These are phyloP conservation scores for Orthosia incerta DNA, from an alignment of 2,888 invertebrate species.

Conservation along the genomic window DNA sequence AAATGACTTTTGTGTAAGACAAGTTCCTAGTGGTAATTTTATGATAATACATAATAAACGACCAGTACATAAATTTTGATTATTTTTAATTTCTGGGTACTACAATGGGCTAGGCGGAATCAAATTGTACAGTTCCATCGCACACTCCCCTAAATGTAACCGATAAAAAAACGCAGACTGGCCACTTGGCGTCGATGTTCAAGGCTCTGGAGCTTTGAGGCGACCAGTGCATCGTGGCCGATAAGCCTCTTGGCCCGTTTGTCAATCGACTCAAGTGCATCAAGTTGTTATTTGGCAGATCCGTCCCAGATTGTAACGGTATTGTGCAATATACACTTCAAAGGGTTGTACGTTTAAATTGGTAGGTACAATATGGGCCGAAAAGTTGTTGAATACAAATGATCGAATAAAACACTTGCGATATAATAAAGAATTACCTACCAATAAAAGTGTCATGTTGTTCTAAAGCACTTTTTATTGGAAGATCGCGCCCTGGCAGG, in stretches of 20 bases:
- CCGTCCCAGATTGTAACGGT: background rate
- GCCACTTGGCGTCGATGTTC: too few relatives aligned
- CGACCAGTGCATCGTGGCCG: too few relatives aligned
- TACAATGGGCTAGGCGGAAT: too few relatives aligned
- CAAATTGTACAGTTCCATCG: too few relatives aligned
- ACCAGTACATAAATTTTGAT: background rate
- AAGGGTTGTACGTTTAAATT: background rate
- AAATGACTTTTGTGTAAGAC: background rate
- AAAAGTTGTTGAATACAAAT: conserved; percentile 30
- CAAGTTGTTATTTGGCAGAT: too few relatives aligned
- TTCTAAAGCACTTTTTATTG: conserved; percentile 55
- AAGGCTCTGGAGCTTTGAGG: too few relatives aligned
- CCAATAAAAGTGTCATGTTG: conserved; percentile 60
- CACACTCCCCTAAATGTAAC: too few relatives aligned
- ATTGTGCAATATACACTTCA: background rate
- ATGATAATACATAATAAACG: too few relatives aligned
- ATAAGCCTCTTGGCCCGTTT: too few relatives aligned
- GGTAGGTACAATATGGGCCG: background rate
- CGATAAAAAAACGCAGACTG: too few relatives aligned
- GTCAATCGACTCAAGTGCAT: too few relatives aligned
- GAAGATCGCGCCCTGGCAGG: conserved; percentile 51
- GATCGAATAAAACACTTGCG: conserved; percentile 27
- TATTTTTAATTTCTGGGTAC: background rate
- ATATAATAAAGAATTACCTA: too few relatives aligned
- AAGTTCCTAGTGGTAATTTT: background rate